These are phyloP conservation scores for Argyresthia albistria DNA, from an alignment of 2,888 invertebrate species.

Conservation along the genomic window DNA sequence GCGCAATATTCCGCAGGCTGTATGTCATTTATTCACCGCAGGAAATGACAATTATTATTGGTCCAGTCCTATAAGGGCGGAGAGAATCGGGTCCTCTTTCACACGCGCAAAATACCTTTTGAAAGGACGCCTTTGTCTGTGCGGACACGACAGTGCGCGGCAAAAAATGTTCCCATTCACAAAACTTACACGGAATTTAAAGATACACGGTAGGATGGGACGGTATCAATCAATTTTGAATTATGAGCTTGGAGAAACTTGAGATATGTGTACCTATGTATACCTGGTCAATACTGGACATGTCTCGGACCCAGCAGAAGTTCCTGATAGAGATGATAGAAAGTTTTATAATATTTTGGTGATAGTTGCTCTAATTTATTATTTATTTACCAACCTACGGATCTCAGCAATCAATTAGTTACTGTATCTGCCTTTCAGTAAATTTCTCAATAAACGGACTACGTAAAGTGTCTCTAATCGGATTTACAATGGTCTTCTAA, in stretches of 20 bases:
- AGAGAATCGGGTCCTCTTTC: slow-evolving; percentile 61
- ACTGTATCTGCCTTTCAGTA: too few relatives aligned
- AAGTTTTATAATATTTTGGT: too few relatives aligned
- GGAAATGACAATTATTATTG: slow-evolving; percentile 73
- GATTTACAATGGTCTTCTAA: too few relatives aligned
- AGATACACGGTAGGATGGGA: not conserved
- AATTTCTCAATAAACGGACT: too few relatives aligned
- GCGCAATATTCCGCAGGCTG: slow-evolving; percentile 23
- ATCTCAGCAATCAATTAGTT: too few relatives aligned
- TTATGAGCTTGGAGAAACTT: not conserved
- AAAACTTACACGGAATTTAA: slow-evolving; percentile 23
- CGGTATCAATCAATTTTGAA: not conserved
- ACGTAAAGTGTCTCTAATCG: too few relatives aligned
- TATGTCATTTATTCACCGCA: slow-evolving; percentile 47
- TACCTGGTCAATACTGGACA: too few relatives aligned
- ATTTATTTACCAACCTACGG: too few relatives aligned
- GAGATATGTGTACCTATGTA: too few relatives aligned
- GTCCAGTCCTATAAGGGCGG: slow-evolving; percentile 49
- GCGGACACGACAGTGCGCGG: slow-evolving; percentile 29
- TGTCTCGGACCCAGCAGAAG: too few relatives aligned
- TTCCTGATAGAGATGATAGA: too few relatives aligned
- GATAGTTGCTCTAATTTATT: too few relatives aligned
- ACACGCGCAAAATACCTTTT: slow-evolving; percentile 64
- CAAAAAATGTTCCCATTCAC: slow-evolving; percentile 63
- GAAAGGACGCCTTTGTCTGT: slow-evolving; percentile 44